Conservation (phyloP, 1,140 invertebrate genomes). For the Hirudo medicinalis region DNA sequence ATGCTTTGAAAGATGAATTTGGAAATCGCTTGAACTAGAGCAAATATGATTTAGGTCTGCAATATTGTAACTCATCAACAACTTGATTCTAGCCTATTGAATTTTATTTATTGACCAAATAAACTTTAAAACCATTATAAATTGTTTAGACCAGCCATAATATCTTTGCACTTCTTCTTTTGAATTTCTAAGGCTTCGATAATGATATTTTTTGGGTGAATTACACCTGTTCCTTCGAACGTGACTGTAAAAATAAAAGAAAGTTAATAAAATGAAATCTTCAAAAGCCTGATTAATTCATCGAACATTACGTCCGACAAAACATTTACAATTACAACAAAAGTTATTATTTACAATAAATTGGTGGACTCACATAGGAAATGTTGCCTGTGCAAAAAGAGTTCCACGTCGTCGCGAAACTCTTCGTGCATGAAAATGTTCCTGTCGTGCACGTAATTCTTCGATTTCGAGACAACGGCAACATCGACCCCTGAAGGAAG, state of each 20-base stretch:
- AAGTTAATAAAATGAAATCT: background rate
- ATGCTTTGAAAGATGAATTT: no score
- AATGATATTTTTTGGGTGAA: background rate
- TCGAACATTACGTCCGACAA: background rate
- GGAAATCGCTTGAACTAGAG: no score
- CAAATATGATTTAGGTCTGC: no score
- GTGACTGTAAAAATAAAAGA: background rate
- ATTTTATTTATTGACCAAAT: no score
- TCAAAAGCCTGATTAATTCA: background rate
- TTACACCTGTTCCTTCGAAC: background rate
- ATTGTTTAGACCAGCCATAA: background rate
- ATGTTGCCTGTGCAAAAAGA: background rate
- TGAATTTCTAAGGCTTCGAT: background rate
- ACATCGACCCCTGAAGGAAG: no score
- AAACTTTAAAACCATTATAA: background rate
- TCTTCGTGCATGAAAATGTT: no score
- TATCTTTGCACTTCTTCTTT: constrained; percentile 5
- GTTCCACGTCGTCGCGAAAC: background rate
- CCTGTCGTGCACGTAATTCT: no score
- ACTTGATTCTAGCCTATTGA: no score
- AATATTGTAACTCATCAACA: no score
- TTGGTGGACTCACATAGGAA: background rate
- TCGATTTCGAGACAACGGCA: no score
- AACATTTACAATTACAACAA: background rate
- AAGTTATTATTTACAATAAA: background rate